Evolutionary conservation across 2,888 invertebrate genomes (phyloP).

Genomic region (Agrochola lota): DNA sequence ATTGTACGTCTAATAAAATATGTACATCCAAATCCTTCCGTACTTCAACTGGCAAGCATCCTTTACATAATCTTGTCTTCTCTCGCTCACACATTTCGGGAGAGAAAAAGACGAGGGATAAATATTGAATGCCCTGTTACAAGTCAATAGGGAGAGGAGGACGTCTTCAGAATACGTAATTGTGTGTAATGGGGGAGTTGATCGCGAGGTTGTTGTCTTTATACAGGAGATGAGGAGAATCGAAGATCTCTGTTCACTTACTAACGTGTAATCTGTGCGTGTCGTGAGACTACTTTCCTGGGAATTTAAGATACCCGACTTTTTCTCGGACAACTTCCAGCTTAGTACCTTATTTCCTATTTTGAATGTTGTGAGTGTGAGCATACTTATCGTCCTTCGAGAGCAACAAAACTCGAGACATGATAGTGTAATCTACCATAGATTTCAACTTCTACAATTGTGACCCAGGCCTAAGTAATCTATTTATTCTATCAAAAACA

Average conservation of each 20-base stretch:
- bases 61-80: conserved; percentile 51
- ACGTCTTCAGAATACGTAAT: conserved; percentile 59
- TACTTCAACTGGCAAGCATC: conserved; percentile 30
- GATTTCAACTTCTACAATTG: neutral
- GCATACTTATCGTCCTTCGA: no score
- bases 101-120: conserved; percentile 31
- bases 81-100: conserved; percentile 24
- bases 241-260: conserved; percentile 23
- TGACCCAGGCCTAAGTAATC: neutral
- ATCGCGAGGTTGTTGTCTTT: conserved; percentile 38
- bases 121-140: conserved; percentile 60
- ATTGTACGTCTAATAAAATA: conserved; percentile 40
- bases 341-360: neutral
- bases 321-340: neutral
- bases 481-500: neutral
- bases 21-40: conserved; percentile 32
- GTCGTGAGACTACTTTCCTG: neutral
- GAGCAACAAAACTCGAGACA: neutral
- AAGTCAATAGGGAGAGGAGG: conserved; percentile 58
- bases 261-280: conserved; percentile 15
- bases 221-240: conserved; percentile 26
- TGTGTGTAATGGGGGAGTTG: conserved; percentile 29
- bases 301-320: neutral
- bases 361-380: neutral
- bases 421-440: neutral